phyloP scores from a whole-genome alignment of 2,797 vertebrate genomes.

The Poeciliopsis presidionis region DNA sequence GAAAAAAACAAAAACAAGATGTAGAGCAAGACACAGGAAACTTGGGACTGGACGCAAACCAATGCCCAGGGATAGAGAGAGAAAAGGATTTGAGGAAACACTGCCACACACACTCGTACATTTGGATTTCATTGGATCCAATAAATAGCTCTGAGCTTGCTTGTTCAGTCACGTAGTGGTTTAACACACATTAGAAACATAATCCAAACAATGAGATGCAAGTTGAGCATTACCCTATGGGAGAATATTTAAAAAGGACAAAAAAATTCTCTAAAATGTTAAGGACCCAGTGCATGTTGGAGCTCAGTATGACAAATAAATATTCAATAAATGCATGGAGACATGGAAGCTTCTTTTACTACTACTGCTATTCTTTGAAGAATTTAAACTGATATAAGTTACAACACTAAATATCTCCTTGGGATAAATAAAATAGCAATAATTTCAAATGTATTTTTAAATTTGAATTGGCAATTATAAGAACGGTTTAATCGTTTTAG shows the following conservation, averaged over 20 bases:
- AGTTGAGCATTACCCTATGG: neutral
- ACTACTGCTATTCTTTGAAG: too few relatives aligned
- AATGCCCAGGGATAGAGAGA: slow-evolving; percentile 50
- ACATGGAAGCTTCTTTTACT: neutral
- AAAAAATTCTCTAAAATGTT: neutral
- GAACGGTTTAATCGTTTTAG: neutral
- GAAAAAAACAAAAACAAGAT: slow-evolving; percentile 3
- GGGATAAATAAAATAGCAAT: too few relatives aligned
- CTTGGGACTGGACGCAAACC: slow-evolving; percentile 47
- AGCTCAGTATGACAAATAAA: neutral
- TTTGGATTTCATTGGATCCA: neutral
- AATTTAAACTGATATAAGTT: too few relatives aligned
- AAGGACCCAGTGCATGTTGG: neutral
- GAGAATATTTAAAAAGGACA: neutral
- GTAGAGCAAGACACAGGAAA: slow-evolving; percentile 12
- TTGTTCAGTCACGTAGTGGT: slow-evolving; percentile 23
- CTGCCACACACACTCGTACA: neutral
- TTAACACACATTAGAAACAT: slow-evolving; percentile 15
- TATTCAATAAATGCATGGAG: neutral
- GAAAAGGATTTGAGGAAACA: slow-evolving; percentile 40
- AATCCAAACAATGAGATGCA: slow-evolving; percentile 2
- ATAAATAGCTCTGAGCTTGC: neutral
- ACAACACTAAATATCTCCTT: too few relatives aligned
- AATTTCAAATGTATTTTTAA: too few relatives aligned
- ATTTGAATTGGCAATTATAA: neutral